A percentile compares a stretch with the other conserved stretches of the same genome.
Conservation (phyloP, 2,888 invertebrate species). For the Drosophila phalerata region DNA sequence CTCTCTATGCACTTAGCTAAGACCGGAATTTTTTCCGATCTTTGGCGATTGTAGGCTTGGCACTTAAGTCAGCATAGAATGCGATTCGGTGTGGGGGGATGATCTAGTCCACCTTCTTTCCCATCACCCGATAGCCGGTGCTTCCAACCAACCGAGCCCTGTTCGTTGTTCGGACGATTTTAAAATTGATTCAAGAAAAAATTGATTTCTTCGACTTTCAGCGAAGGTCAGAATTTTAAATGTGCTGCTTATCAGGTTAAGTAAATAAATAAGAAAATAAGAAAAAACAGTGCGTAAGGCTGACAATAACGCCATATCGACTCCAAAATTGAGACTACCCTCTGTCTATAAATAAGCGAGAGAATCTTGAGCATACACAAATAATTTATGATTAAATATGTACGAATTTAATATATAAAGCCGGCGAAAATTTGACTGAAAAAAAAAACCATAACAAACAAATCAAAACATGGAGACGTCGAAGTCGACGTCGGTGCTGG, state of each 20-base stretch:
- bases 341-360: neutral
- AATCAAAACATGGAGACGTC: slow-evolving; percentile 6
- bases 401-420: neutral
- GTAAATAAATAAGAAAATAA: too few species aligned
- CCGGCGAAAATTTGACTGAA: slow-evolving; percentile 22
- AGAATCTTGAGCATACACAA: neutral
- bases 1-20: neutral
- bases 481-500: slow-evolving; percentile 14
- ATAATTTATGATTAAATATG: neutral
- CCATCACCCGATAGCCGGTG: slow-evolving; percentile 3
- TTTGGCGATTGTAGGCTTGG: slow-evolving; percentile 10
- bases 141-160: slow-evolving; percentile 5
- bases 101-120: neutral
- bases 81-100: neutral
- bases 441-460: slow-evolving; percentile 26
- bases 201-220: slow-evolving; percentile 70
- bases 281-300: too few species aligned
- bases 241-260: neutral
- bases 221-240: slow-evolving; percentile 54
- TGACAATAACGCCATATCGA: too few species aligned
- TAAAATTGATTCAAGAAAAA: too few species aligned
- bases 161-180: slow-evolving; percentile 40
- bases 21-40: neutral
- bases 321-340: neutral
- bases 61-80: slow-evolving; percentile 2